These are phyloP conservation scores for Cyanistes caeruleus DNA, from an alignment of 2,113 vertebrate species.

Conservation along the genomic window DNA sequence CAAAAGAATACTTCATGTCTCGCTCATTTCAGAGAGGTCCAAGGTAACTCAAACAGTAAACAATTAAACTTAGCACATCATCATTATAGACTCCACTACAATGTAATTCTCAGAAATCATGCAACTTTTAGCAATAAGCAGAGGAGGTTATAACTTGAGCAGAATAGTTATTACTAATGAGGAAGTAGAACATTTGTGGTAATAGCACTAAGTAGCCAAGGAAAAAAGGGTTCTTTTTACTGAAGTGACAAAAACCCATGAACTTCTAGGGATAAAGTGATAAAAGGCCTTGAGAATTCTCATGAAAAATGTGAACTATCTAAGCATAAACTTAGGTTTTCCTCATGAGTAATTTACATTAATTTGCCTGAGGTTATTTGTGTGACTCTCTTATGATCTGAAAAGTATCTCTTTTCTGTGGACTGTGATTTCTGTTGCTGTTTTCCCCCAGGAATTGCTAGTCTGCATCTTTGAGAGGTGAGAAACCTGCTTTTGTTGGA, in stretches of 20 bases:
- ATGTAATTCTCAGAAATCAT: neutral
- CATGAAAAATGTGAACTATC: neutral
- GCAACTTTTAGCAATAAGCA: neutral
- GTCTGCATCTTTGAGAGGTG: neutral
- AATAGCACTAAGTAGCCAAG: neutral
- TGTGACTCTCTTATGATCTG: neutral
- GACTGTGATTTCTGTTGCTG: neutral
- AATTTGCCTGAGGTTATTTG: neutral
- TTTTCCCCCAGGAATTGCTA: neutral
- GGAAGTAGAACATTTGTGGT: neutral
- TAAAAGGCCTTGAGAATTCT: neutral
- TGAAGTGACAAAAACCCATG: neutral
- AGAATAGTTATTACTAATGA: neutral
- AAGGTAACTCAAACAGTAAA: neutral
- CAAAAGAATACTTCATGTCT: neutral
- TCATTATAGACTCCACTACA: neutral
- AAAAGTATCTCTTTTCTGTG: neutral
- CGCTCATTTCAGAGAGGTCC: neutral
- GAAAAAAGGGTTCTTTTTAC: neutral
- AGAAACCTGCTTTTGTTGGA: neutral
- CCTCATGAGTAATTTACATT: neutral
- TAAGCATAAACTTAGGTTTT: neutral
- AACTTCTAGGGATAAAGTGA: rapidly evolving
- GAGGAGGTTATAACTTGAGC: neutral
- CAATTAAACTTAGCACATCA: neutral